Base-by-base conservation (phyloP, 2,797 vertebrate species). In the Cyclopterus lumpus region DNA sequence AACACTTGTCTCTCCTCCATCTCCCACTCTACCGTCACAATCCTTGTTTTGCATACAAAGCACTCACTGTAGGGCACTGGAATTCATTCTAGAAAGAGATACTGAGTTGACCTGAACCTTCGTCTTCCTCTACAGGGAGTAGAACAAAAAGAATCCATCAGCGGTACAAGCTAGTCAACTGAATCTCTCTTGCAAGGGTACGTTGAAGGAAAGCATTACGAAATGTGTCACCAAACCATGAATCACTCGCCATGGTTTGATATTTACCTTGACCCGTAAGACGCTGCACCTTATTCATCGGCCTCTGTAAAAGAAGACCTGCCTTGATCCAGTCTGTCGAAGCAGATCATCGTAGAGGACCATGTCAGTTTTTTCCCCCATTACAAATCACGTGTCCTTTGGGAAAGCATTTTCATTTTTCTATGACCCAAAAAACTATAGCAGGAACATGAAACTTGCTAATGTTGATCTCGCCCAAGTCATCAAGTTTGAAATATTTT, bases 181-280 rank as follows among this genome's bases (percentile, higher is more conserved):
- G 73, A 77, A 80, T 71, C 51, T 72, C 61, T 67, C 59, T 51
- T 80, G 79, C 82, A 84, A 85, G 79, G 77, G 81, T 84, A 67
- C 67, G 53, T 3, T 66, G 71, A 78, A 73, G 85, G 74, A 68
- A 83, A 63, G 71, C 75, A 74, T 87, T 83, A 82, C 79, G 28
- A 81, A 82, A 77, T 67, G 58, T 88, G 80, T 82, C 85, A 72
- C 61, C 69, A 70, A 72, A 20, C 53, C 51, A 77, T 90, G 75
- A 89, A 88, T 89, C 86, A 88, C 64, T 75, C 55, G 73, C 30
- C 74, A 11, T 61, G 38, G 67, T 77, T 78, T 54, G 16, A 54
- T 81, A 75, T 91, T 85, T 84, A 73, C 85, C 86, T 89, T 89
- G 85, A 93, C 86, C 88, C 77, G 59, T 18, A 40, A 86, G 75